Conservation (phyloP, 30 jellyfish, hydroid and myxozoan species). For the Catostylus mosaicus region DNA sequence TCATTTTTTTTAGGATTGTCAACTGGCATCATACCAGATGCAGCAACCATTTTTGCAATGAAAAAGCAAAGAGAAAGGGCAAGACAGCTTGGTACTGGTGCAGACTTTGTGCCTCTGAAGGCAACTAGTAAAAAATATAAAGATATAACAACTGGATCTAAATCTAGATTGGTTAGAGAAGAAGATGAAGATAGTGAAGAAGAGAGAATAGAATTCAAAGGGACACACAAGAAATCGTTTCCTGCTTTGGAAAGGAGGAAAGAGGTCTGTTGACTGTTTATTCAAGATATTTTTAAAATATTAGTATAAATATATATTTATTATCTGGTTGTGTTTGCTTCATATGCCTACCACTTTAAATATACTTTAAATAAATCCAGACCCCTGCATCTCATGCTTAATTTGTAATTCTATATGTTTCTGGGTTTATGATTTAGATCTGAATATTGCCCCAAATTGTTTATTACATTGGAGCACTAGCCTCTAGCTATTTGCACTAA, state of each 20-base stretch:
- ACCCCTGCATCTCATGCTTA: no score
- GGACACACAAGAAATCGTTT: conserved; percentile 72
- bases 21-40: conserved; percentile 97
- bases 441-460: no score
- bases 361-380: no score
- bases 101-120: conserved; percentile 85
- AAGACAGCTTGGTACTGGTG: conserved; percentile 85
- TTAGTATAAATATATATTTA: no score
- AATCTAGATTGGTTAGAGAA: conserved; percentile 89
- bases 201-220: conserved; percentile 95
- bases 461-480: no score
- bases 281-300: no score
- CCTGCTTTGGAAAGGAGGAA: conserved; percentile 97
- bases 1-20: conserved; percentile 18
- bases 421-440: no score
- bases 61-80: conserved; percentile 97
- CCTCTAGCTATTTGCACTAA: no score
- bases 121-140: conserved; percentile 51
- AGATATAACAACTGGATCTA: conserved; percentile 71
- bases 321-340: no score
- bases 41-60: conserved; percentile 98
- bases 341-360: no score
- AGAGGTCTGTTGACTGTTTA: conserved; percentile 15
- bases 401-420: no score
- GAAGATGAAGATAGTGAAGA: conserved; percentile 97